phyloP scores from a whole-genome alignment of 2,113 vertebrate species.

The Bubo bubo region DNA sequence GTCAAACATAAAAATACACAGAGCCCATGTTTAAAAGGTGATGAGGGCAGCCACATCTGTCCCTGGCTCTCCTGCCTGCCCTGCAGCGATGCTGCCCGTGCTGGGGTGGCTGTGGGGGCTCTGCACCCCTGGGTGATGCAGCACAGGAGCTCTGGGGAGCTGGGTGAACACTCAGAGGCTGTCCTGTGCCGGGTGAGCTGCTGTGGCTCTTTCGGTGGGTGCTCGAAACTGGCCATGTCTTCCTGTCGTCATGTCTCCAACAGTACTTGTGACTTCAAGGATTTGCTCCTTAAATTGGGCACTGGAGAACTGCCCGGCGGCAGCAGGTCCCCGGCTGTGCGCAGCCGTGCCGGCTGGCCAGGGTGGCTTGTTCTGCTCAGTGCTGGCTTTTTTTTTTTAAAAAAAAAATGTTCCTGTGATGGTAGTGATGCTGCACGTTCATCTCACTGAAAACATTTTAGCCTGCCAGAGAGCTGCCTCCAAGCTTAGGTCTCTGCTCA shows the following conservation, averaged over 20 bases:
- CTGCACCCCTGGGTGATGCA: neutral
- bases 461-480: neutral
- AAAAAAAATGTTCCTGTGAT: neutral
- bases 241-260: accelerated
- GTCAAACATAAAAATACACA: neutral
- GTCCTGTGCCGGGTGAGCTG: accelerated
- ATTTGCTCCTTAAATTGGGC: neutral
- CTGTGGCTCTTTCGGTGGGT: accelerated
- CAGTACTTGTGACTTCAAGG: neutral
- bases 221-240: neutral
- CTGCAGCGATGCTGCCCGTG: neutral
- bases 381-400: neutral
- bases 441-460: neutral
- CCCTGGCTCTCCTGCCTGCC: neutral
- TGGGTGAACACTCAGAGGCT: neutral
- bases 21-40: accelerated
- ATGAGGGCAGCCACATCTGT: neutral
- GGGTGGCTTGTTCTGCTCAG: neutral
- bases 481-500: neutral
- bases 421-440: neutral
- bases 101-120: neutral
- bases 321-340: accelerated
- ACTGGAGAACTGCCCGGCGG: accelerated
- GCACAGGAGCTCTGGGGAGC: neutral
- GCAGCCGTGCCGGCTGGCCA: neutral